Evolutionary conservation across 2,797 vertebrate species (phyloP).

Genomic region (Sphenopsis melanotis): DNA sequence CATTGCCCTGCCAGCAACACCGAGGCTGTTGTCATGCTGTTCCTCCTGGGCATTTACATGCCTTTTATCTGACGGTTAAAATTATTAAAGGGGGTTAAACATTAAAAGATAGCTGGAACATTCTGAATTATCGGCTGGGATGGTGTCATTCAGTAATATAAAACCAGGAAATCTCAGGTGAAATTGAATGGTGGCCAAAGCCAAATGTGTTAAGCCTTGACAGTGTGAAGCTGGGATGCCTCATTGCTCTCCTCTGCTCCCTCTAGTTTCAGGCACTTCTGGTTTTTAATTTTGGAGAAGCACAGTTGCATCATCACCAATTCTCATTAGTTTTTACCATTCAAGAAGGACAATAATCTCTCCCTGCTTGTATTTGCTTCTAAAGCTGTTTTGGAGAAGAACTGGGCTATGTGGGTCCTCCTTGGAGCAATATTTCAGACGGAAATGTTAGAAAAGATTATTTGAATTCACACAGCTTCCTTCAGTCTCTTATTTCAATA

Average conservation of each 20-base stretch:
- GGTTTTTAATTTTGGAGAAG: background rate
- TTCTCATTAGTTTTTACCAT: background rate
- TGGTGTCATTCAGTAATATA: background rate
- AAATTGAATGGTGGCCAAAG: background rate
- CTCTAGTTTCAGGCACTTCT: background rate
- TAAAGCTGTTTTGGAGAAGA: background rate
- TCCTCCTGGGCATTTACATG: background rate
- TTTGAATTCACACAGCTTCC: background rate
- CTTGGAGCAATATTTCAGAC: background rate
- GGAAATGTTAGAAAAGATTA: background rate
- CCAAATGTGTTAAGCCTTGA: background rate
- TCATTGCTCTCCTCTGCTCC: background rate
- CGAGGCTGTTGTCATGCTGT: background rate
- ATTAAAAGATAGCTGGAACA: background rate
- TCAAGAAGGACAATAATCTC: background rate
- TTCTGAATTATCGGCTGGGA: background rate
- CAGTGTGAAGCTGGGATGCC: background rate
- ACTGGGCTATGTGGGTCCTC: background rate
- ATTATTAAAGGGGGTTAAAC: background rate
- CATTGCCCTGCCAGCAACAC: background rate
- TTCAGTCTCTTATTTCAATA: background rate
- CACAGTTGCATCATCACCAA: background rate
- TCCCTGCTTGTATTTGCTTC: background rate
- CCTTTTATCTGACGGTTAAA: background rate
- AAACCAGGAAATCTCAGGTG: background rate